A percentile compares a stretch with the other conserved stretches of the same genome.
Evolutionary conservation across 2,888 invertebrate genomes (phyloP).

Genomic region (Melanostoma scalare): DNA sequence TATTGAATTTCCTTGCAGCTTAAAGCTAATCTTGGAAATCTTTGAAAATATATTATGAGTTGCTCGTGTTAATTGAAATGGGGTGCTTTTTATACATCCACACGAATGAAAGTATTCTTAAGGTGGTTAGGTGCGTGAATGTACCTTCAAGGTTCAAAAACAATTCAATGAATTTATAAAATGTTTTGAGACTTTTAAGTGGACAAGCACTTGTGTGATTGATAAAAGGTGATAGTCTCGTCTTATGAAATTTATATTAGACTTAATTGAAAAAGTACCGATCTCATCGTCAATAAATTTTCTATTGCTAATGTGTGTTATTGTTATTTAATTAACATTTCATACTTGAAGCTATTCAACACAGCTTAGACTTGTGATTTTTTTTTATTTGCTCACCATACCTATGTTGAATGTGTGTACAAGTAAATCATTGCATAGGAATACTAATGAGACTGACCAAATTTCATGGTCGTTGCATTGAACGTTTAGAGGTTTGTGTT

Average conservation of each 20-base stretch:
- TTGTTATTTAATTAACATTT: conserved; percentile 1
- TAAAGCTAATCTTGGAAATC: conserved; percentile 15
- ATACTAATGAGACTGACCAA: conserved; percentile 1
- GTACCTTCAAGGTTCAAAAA: not conserved
- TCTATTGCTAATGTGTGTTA: conserved; percentile 16
- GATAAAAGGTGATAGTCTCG: conserved; percentile 16
- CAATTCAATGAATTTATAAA: not conserved
- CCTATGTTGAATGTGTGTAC: not conserved
- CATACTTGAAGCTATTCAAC: not conserved
- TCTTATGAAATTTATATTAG: not conserved
- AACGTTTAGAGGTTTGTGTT: not conserved
- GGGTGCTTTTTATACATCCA: too few species aligned
- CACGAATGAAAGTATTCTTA: not conserved
- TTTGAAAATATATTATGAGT: not conserved
- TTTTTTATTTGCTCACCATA: not conserved
- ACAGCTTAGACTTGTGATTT: not conserved
- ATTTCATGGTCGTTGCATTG: not conserved
- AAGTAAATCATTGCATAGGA: conserved; percentile 11
- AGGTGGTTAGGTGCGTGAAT: conserved; percentile 20
- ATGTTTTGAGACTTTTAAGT: not conserved
- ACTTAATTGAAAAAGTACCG: not conserved
- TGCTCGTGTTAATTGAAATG: conserved; percentile 34
- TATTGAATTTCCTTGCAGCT: conserved; percentile 35
- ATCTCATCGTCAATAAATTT: not conserved
- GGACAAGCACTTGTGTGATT: not conserved